Evolutionary conservation across 2,888 invertebrate genomes (phyloP).

Genomic region (Synergus gifuensis): DNA sequence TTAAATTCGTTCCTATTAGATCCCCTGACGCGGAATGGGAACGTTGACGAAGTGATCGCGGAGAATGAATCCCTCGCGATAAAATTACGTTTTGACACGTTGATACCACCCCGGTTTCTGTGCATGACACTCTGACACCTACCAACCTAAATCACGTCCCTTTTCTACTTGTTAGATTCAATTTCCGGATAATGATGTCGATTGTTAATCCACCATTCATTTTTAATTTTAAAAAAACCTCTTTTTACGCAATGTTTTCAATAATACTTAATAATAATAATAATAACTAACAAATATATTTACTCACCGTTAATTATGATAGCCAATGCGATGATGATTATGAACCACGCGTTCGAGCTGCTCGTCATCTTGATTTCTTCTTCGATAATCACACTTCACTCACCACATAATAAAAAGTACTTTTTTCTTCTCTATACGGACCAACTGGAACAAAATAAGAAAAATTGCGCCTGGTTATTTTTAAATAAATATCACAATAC

Average conservation of each 20-base stretch:
- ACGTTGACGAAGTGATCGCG: slow-evolving; percentile 38
- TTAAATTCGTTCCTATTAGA: slow-evolving; percentile 32
- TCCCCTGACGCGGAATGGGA: slow-evolving; percentile 6
- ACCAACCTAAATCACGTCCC: neutral
- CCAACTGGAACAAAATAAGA: slow-evolving; percentile 11
- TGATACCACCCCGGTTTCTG: slow-evolving; percentile 19
- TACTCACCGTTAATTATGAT: slow-evolving; percentile 51
- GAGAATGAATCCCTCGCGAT: slow-evolving; percentile 32
- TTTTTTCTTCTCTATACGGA: neutral
- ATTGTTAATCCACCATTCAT: neutral
- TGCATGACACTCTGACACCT: slow-evolving; percentile 21
- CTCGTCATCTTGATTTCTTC: slow-evolving; percentile 32
- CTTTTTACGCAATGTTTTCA: neutral
- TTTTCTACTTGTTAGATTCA: slow-evolving; percentile 10
- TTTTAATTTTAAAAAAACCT: neutral
- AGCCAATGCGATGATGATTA: slow-evolving; percentile 49
- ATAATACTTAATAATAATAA: neutral
- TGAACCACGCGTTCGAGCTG: slow-evolving; percentile 53
- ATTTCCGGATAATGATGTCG: slow-evolving; percentile 4
- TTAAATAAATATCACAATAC: too few relatives aligned
- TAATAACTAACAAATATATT: neutral
- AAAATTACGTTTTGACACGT: slow-evolving; percentile 40
- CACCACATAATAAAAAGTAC: slow-evolving; percentile 28
- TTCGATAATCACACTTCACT: slow-evolving; percentile 23
- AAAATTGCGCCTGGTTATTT: too few relatives aligned